Evolutionary conservation across 1,140 invertebrate genomes (phyloP).

Genomic region (Thaumatotibia leucotreta): DNA sequence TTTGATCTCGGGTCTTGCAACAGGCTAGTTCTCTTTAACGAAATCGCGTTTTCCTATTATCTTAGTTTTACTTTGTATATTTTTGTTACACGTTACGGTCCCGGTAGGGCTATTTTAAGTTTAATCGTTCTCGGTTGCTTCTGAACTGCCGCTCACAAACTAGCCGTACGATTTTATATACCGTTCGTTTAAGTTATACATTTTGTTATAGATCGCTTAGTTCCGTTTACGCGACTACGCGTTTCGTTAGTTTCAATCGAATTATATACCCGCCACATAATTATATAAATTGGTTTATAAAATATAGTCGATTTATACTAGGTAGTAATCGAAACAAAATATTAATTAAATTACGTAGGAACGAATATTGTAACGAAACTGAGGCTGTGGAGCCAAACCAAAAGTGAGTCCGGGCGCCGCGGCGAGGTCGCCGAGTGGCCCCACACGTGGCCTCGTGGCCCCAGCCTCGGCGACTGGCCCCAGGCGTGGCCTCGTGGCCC

Average conservation of each 20-base stretch:
- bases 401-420: background rate
- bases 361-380: constrained; percentile 44
- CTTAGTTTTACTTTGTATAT: constrained; percentile 46
- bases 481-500: too few species aligned
- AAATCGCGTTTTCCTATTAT: constrained; percentile 44
- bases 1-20: constrained; percentile 63
- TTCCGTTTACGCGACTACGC: background rate
- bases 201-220: background rate
- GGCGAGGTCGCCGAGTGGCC: background rate
- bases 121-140: constrained; percentile 24
- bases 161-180: constrained; percentile 26
- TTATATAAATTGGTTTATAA: constrained; percentile 19
- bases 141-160: constrained; percentile 32
- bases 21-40: constrained; percentile 37
- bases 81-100: constrained; percentile 49
- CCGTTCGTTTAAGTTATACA: constrained; percentile 5
- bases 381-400: constrained; percentile 64
- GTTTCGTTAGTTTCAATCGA: constrained; percentile 9
- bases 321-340: constrained; percentile 22
- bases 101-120: constrained; percentile 29
- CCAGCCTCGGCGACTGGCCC: too few species aligned
- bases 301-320: constrained; percentile 23
- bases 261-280: constrained; percentile 9
- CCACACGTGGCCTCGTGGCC: too few species aligned
- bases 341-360: constrained; percentile 40